These are phyloP conservation scores for Tinea trinotella DNA, from an alignment of 2,888 invertebrate species.

Conservation along the genomic window DNA sequence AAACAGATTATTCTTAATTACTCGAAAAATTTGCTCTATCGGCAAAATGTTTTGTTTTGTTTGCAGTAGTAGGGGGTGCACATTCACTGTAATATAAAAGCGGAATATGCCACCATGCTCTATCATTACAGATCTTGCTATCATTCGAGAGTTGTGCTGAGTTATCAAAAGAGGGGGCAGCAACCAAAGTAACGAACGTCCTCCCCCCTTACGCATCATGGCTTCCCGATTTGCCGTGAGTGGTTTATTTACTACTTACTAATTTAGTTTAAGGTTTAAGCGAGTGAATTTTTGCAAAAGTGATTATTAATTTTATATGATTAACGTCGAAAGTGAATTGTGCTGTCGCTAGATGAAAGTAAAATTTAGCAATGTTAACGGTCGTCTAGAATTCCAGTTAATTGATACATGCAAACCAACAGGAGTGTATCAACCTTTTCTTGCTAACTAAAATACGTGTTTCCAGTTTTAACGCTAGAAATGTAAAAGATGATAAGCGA, in stretches of 20 bases:
- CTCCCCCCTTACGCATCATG: constrained; percentile 44
- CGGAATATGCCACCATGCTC: constrained; percentile 31
- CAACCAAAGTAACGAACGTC: constrained; percentile 29
- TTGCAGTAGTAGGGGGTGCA: constrained; percentile 48
- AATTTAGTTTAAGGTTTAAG: constrained; percentile 16
- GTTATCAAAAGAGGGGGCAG: constrained; percentile 31
- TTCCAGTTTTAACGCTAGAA: too few species aligned
- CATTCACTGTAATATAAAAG: constrained; percentile 65
- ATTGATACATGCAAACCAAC: neutral
- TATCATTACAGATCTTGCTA: constrained; percentile 40
- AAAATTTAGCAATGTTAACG: neutral
- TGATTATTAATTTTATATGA: constrained; percentile 16
- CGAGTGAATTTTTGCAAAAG: constrained; percentile 14
- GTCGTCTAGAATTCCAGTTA: neutral
- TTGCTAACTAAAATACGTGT: too few species aligned
- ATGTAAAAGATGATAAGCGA: too few species aligned
- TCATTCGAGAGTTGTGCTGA: constrained; percentile 33
- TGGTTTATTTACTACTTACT: constrained; percentile 26
- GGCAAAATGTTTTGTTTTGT: constrained; percentile 28
- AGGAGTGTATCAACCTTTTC: too few species aligned
- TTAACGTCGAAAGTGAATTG: constrained; percentile 2
- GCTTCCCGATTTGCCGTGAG: constrained; percentile 57
- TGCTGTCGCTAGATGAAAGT: neutral
- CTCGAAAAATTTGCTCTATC: constrained; percentile 30
- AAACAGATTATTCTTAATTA: constrained; percentile 28